phyloP scores from a whole-genome alignment of 2,888 invertebrate genomes.

The Adineta ricciae region DNA sequence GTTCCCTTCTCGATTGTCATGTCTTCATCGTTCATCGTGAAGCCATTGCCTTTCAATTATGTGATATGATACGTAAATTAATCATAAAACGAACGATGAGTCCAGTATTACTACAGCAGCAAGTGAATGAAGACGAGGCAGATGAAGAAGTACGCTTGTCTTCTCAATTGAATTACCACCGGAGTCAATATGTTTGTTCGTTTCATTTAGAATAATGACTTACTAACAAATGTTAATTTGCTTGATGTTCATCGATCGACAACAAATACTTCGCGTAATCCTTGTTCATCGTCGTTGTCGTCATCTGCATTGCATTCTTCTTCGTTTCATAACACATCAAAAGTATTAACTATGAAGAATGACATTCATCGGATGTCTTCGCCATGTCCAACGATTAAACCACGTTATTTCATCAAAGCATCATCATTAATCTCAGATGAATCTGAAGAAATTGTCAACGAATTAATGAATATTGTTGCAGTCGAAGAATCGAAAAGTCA shows the following conservation, averaged over 20 bases:
- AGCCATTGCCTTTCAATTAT: not conserved
- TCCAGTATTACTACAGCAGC: not conserved
- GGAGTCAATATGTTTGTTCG: not conserved
- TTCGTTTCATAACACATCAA: not conserved
- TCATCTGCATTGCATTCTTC: not conserved
- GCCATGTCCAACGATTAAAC: not conserved
- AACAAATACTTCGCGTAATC: not conserved
- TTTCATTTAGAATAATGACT: not conserved
- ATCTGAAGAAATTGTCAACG: not conserved
- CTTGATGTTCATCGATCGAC: not conserved
- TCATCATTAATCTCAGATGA: not conserved
- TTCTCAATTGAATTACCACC: too few species aligned
- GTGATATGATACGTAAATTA: constrained; percentile 15
- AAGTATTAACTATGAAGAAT: not conserved
- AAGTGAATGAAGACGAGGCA: not conserved
- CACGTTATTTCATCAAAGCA: not conserved
- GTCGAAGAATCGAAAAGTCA: not conserved
- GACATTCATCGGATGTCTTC: not conserved
- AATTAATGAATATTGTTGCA: not conserved
- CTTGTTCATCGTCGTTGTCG: not conserved
- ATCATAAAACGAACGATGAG: not conserved
- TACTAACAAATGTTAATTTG: not conserved
- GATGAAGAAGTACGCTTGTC: too few species aligned
- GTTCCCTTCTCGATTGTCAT: not conserved
- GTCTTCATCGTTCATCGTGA: not conserved